phyloP scores from a whole-genome alignment of 2,113 vertebrate species.

The Albula goreensis region DNA sequence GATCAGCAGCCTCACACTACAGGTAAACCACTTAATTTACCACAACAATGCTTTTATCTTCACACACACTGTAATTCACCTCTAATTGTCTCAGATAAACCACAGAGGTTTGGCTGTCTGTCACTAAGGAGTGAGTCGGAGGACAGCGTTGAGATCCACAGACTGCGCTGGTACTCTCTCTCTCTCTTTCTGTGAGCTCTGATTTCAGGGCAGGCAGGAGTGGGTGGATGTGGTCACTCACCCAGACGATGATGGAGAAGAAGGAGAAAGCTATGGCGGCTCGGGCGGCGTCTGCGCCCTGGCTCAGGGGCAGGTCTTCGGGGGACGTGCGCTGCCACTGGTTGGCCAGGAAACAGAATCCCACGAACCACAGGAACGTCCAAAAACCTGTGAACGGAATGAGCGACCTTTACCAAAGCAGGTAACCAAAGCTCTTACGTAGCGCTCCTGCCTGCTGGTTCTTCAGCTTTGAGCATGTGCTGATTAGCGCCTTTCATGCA shows the following conservation, averaged over 20 bases:
- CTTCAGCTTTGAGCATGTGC: neutral
- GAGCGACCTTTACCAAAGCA: neutral
- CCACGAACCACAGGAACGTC: conserved; percentile 80
- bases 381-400: conserved; percentile 63
- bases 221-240: conserved; percentile 62
- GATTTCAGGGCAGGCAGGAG: neutral
- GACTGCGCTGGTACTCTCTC: neutral
- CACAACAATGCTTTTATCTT: neutral
- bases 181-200: neutral
- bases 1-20: neutral
- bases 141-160: neutral
- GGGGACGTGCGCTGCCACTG: conserved; percentile 71
- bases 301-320: conserved; percentile 45
- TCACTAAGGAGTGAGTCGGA: neutral
- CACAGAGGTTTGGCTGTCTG: neutral
- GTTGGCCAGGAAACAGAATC: conserved; percentile 79
- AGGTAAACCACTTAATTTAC: neutral
- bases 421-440: neutral
- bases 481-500: neutral
- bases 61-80: neutral
- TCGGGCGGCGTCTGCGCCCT: conserved; percentile 70
- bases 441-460: neutral
- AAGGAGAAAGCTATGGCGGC: conserved; percentile 78
- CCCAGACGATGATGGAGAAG: conserved; percentile 80
- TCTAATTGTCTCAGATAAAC: neutral